These are phyloP conservation scores for Pyrochroa serraticornis DNA, from an alignment of 2,888 invertebrate genomes.

Conservation along the genomic window DNA sequence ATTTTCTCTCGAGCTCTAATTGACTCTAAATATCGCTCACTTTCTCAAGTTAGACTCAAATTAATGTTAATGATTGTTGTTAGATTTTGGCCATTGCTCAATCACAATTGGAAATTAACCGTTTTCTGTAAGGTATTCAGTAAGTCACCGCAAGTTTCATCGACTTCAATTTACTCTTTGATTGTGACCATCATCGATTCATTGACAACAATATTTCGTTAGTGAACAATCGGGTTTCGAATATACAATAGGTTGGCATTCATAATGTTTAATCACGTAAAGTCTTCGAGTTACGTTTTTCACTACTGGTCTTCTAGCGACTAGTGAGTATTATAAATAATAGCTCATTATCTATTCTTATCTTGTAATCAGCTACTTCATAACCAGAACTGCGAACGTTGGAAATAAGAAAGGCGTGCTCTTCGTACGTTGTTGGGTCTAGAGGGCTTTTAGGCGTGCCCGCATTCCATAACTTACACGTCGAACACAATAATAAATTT, in stretches of 20 bases:
- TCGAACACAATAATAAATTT: slow-evolving; percentile 5
- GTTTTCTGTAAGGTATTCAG: too few species aligned
- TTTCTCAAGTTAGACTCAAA: too few species aligned
- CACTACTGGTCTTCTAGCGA: too few species aligned
- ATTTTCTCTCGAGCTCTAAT: too few species aligned
- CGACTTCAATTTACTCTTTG: not conserved
- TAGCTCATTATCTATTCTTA: slow-evolving; percentile 2
- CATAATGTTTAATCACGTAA: not conserved
- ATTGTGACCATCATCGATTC: not conserved
- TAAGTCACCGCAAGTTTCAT: not conserved
- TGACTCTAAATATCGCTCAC: too few species aligned
- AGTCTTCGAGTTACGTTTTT: not conserved
- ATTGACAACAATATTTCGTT: not conserved
- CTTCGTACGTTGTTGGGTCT: slow-evolving; percentile 4
- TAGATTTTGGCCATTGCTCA: too few species aligned
- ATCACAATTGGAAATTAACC: too few species aligned
- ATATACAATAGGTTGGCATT: not conserved
- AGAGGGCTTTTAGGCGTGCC: slow-evolving; percentile 8
- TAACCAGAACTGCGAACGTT: not conserved
- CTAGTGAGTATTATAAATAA: not conserved
- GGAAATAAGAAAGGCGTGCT: slow-evolving; percentile 1
- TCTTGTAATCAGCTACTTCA: slow-evolving; percentile 6
- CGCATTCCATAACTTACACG: slow-evolving; percentile 13
- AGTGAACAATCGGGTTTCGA: not conserved
- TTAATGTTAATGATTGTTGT: too few species aligned